phyloP scores from a whole-genome alignment of 2,797 vertebrate species.

The Myotis findleyi region DNA sequence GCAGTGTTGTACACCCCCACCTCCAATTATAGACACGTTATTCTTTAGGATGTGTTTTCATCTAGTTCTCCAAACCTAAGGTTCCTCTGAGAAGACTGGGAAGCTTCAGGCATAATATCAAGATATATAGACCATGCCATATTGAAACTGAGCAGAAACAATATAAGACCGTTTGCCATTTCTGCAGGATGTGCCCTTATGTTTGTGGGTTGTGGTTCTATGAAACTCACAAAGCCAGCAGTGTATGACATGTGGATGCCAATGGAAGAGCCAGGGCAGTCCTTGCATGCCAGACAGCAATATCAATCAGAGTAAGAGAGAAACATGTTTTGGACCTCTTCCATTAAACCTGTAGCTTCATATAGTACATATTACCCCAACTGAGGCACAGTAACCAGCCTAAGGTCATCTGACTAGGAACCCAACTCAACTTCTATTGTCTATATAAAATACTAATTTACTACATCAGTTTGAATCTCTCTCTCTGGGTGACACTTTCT shows the following conservation, averaged over 20 bases:
- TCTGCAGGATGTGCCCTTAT: neutral
- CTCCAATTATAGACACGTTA: neutral
- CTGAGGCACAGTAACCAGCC: neutral
- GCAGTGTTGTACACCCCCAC: neutral
- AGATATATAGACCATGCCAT: fast-evolving
- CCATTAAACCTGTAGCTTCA: neutral
- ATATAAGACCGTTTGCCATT: neutral
- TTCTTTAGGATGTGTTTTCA: neutral
- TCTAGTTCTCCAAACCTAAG: neutral
- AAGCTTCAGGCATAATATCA: neutral
- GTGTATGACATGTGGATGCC: fast-evolving
- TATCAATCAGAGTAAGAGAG: neutral
- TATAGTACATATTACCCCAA: neutral
- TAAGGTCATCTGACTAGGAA: neutral
- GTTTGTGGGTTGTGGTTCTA: neutral
- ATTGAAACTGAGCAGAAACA: neutral
- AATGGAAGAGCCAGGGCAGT: neutral
- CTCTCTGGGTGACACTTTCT: neutral
- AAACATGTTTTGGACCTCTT: fast-evolving
- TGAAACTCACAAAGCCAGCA: neutral
- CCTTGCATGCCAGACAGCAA: neutral
- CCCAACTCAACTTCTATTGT: too few species aligned
- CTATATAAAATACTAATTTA: neutral
- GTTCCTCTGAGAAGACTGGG: neutral
- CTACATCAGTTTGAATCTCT: neutral